phyloP scores from a whole-genome alignment of 2,113 vertebrate genomes.

The cat (Felis catus) region F.catus_Fca126_mat1.0 CM031415.1:87074501-87075000 shows the following conservation, averaged over 20 bases:
- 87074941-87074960: not conserved
- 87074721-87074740: not conserved
- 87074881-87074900: not conserved
- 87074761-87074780: not conserved
- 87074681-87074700: not conserved
- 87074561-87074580: not conserved
- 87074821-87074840: not conserved
- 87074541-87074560: not conserved
- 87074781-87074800: not conserved
- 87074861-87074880: not conserved
- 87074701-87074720: not conserved
- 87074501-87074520: not conserved
- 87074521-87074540: not conserved
- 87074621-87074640: accelerated
- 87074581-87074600: not conserved
- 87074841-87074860: slow-evolving; percentile 4
- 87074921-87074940: not conserved
- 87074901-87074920: not conserved
- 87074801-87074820: slow-evolving; percentile 12
- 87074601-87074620: not conserved
- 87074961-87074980: not conserved
- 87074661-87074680: not conserved
- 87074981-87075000: not conserved
- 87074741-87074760: slow-evolving; percentile 12
- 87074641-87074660: not conserved